Conservation (phyloP, 2,797 vertebrate genomes). For the Microctenopoma lineatum region DNA sequence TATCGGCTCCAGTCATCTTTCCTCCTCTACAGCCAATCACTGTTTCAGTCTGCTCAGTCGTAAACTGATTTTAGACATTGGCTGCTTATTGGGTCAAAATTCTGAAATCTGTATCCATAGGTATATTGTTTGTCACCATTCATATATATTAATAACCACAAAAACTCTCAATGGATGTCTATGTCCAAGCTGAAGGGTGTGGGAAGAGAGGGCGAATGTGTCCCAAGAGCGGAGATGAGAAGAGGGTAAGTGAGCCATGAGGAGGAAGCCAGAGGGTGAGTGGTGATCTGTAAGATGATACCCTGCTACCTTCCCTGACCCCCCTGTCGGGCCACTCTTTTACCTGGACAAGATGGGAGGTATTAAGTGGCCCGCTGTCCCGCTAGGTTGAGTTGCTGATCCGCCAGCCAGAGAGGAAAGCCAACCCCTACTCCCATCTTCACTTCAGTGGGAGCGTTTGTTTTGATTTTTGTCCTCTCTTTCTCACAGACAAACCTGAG, state of each 20-base stretch:
- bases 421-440: conserved; percentile 81
- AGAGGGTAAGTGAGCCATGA: conserved; percentile 78
- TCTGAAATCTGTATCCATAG: not conserved
- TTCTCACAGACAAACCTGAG: conserved; percentile 85
- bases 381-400: conserved; percentile 82
- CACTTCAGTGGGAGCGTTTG: conserved; percentile 83
- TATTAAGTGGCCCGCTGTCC: conserved; percentile 81
- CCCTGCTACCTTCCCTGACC: conserved; percentile 83
- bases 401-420: conserved; percentile 78
- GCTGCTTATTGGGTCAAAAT: too few species aligned
- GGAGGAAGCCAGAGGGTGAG: conserved; percentile 79
- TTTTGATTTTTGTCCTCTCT: conserved; percentile 81
- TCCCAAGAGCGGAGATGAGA: conserved; percentile 71
- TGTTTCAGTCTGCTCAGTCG: too few species aligned
- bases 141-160: not conserved
- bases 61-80: too few species aligned
- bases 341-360: conserved; percentile 81
- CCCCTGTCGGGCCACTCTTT: conserved; percentile 77
- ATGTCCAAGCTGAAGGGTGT: conserved; percentile 48
- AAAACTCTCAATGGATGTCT: conserved; percentile 53
- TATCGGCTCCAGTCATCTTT: too few species aligned
- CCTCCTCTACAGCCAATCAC: too few species aligned
- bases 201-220: conserved; percentile 66
- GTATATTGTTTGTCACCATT: not conserved
- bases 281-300: conserved; percentile 81